Conservation (phyloP, 2,113 vertebrate genomes). For the Cygnus buccinator region DNA sequence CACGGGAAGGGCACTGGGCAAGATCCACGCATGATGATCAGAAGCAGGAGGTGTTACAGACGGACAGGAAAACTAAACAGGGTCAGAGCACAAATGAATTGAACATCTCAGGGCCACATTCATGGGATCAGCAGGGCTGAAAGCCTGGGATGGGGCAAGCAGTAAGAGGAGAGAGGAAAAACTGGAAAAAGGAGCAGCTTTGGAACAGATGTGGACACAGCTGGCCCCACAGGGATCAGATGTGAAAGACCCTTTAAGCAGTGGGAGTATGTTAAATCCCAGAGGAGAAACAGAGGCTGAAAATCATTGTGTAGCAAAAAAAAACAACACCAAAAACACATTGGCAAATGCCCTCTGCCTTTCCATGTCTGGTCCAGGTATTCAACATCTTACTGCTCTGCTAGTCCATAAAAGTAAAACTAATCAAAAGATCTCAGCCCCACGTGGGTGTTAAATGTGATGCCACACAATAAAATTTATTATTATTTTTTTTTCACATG, state of each 20-base stretch:
- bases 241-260: background rate
- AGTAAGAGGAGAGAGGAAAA: background rate
- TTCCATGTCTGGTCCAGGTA: fast-evolving
- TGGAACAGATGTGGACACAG: background rate
- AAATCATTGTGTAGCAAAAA: background rate
- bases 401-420: background rate
- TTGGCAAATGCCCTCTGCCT: background rate
- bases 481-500: background rate
- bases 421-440: background rate
- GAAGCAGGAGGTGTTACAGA: fast-evolving
- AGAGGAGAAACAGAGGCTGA: background rate
- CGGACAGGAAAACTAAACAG: background rate
- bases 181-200: background rate
- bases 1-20: background rate
- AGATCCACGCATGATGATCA: background rate
- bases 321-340: background rate
- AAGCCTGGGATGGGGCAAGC: background rate
- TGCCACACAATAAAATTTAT: background rate
- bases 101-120: background rate
- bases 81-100: background rate
- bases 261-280: background rate
- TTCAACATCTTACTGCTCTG: background rate
- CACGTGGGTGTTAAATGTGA: fast-evolving
- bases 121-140: background rate
- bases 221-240: background rate